Base-by-base conservation (phyloP, 2,888 invertebrate species). In the Sesia apiformis region DNA sequence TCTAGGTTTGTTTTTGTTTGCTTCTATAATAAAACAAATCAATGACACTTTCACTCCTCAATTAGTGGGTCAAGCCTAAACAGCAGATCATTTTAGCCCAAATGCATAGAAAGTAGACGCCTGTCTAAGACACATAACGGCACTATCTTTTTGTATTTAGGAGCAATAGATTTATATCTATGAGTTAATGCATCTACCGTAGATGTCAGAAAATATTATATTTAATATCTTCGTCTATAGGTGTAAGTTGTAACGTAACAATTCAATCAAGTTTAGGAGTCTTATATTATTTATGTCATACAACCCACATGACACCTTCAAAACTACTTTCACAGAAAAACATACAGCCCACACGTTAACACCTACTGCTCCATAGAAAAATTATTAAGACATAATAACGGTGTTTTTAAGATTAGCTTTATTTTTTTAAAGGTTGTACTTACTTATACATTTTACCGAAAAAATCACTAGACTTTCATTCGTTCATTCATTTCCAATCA, bases 21-120 rank as follows among this genome's bases (percentile, higher is more conserved):
- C 23, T 46, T 46, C 46, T 46, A 46, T 46, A 46, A 8, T 46
- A 8, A 46, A 8, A 7, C 23, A 46, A 56, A 67, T 65, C 62
- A 72, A 70, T 74, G 70, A 66, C 70, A 76, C 78, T 78, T 81
- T 79, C 77, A 69, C 74, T 67, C 49, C 53, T 55, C 54, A 52
- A 63, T 63, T 67, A 74, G 70, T 78, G 70, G n/a, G 46, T 46
- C 46, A 8, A 46, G 23, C 46, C 46, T 56, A 8, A 40, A 57
- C 57, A 56, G 54, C 54, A 53, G 54, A 56, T 57, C 73, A 68
- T 73, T 70, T 71, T 67, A 68, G 63, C 60, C 57, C 50, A 60
- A 64, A 64, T 58, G 58, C 60, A 61, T 70, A 58, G 65, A 71
- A 69, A 67, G 69, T 66, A 57, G 61, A 55, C 55, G 42, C 43